phyloP scores from a whole-genome alignment of 2,888 invertebrate species.

The Pegoplata infirma region DNA sequence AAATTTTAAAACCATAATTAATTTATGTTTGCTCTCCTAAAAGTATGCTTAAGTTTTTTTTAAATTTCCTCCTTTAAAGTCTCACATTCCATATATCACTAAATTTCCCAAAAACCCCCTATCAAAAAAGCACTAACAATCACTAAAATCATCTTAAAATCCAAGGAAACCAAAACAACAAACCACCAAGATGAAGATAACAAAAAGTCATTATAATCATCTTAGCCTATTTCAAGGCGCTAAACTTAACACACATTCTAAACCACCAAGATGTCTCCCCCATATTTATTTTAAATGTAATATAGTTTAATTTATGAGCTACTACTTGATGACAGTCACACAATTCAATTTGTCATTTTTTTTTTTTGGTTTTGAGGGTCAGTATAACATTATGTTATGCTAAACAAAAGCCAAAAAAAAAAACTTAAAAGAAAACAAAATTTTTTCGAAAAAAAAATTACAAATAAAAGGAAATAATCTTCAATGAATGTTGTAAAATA shows the following conservation, averaged over 20 bases:
- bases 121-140: not conserved
- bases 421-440: conserved; percentile 5
- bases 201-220: conserved; percentile 47
- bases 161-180: not conserved
- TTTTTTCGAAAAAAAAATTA: not conserved
- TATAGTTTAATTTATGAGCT: conserved; percentile 43
- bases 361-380: too few relatives aligned
- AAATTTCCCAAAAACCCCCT: not conserved
- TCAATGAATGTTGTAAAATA: not conserved
- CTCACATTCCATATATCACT: not conserved
- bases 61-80: not conserved
- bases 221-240: conserved; percentile 43
- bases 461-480: not conserved
- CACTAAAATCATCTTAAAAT: not conserved
- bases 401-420: not conserved
- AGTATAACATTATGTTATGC: not conserved
- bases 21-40: too few relatives aligned
- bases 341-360: conserved; percentile 53
- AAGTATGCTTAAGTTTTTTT: not conserved
- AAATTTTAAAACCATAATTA: too few relatives aligned
- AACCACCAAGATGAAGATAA: conserved; percentile 31
- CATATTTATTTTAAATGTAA: conserved; percentile 39
- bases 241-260: conserved; percentile 34
- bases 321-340: conserved; percentile 38
- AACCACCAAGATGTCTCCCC: not conserved